Evolutionary conservation across 2,797 vertebrate genomes (phyloP).

Genomic region (Eospalax fontanierii): DNA sequence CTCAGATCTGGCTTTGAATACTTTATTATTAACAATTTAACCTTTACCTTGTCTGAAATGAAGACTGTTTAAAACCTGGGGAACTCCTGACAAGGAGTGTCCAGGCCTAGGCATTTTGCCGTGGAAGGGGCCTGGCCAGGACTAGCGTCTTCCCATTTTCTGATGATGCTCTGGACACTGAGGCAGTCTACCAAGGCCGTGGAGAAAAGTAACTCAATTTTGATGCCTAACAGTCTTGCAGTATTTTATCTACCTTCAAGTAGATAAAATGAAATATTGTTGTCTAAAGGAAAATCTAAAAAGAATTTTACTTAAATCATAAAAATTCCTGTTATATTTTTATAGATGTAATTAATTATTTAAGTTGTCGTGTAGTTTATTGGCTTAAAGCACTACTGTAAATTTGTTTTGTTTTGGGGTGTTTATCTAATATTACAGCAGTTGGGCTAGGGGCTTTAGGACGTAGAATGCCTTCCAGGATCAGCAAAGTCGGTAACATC

Average conservation of each 20-base stretch:
- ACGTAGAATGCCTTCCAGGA: not conserved
- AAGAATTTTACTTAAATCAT: slow-evolving; percentile 27
- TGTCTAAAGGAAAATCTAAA: slow-evolving; percentile 16
- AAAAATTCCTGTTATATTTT: not conserved
- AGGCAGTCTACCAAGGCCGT: not conserved
- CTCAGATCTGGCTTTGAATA: not conserved
- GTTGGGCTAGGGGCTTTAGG: not conserved
- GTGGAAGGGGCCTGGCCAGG: accelerated
- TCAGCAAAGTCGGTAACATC: slow-evolving; percentile 46
- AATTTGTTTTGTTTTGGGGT: not conserved
- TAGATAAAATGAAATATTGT: not conserved
- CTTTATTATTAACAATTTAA: not conserved
- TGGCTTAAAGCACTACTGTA: not conserved
- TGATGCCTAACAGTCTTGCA: not conserved
- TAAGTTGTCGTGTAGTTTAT: slow-evolving; percentile 19
- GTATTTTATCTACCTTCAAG: not conserved
- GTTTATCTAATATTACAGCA: not conserved
- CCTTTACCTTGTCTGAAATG: slow-evolving; percentile 32
- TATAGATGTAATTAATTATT: slow-evolving; percentile 6
- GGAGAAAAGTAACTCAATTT: not conserved
- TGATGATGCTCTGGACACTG: not conserved
- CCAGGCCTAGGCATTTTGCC: not conserved
- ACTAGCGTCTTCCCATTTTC: not conserved
- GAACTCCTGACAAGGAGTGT: not conserved
- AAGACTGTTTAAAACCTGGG: not conserved